phyloP scores from a whole-genome alignment of 2,797 vertebrate genomes.

The Oreochromis mossambicus region DNA sequence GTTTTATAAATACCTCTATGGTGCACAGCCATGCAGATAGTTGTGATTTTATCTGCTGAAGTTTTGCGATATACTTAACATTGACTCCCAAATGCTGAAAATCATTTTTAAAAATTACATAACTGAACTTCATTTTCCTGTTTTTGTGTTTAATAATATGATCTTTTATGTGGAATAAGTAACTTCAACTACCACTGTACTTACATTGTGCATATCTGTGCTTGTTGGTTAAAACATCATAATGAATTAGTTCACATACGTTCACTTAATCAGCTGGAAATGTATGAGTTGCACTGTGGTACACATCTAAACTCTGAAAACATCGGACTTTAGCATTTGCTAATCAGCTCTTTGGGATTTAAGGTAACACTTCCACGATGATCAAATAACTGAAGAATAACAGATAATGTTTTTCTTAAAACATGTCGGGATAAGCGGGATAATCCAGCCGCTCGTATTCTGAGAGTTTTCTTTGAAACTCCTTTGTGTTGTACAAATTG shows the following conservation, averaged over 20 bases:
- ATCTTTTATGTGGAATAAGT: background rate
- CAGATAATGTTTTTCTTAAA: background rate
- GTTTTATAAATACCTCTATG: background rate
- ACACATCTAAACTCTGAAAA: background rate
- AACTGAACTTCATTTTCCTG: background rate
- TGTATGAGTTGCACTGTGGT: background rate
- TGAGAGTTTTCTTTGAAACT: background rate
- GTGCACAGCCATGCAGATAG: background rate
- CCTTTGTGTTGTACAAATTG: background rate
- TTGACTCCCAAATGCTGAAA: background rate
- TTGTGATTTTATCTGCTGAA: background rate
- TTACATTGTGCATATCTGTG: background rate
- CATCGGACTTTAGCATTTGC: background rate
- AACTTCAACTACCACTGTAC: background rate
- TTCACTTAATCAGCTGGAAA: background rate
- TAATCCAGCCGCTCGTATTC: background rate
- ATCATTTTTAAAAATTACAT: background rate
- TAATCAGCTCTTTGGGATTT: background rate
- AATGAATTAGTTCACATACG: background rate
- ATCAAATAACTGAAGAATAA: background rate
- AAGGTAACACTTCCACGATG: background rate
- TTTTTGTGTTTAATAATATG: background rate
- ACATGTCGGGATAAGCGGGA: background rate
- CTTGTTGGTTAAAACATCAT: background rate
- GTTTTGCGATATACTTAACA: background rate